A percentile compares a stretch with the other conserved stretches of the same genome.
Evolutionary conservation across 2,797 vertebrate species (phyloP).

Genomic region (Oophaga sylvatica): DNA sequence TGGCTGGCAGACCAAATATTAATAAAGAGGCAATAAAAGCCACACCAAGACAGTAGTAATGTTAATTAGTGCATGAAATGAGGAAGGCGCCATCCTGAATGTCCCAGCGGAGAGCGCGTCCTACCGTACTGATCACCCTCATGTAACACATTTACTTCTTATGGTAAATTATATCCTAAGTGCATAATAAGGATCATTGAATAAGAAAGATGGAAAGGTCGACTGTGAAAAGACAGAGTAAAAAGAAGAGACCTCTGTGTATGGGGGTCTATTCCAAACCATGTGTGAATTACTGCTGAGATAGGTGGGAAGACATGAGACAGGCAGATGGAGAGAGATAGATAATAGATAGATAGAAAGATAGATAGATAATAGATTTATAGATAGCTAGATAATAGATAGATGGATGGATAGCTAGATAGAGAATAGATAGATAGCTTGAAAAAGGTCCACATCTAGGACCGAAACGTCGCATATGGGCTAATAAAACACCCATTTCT

Average conservation of each 20-base stretch:
- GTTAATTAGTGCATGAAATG: slow-evolving; percentile 19
- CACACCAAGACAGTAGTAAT: neutral
- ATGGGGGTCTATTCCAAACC: neutral
- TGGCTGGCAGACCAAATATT: neutral
- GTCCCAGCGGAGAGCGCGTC: slow-evolving; percentile 2
- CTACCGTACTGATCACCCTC: slow-evolving; percentile 1
- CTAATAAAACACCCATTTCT: too few relatives aligned
- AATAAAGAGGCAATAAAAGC: slow-evolving; percentile 2
- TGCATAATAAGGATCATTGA: neutral
- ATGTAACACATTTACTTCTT: neutral
- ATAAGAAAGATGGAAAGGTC: neutral
- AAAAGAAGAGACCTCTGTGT: neutral
- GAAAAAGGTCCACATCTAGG: too few relatives aligned
- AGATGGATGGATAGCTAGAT: too few relatives aligned
- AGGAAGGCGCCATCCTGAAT: neutral
- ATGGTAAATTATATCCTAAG: neutral
- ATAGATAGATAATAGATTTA: too few relatives aligned
- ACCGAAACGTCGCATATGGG: too few relatives aligned
- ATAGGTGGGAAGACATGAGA: neutral
- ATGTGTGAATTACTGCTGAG: neutral
- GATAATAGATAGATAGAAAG: neutral
- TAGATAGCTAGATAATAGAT: too few relatives aligned
- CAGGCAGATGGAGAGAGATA: neutral
- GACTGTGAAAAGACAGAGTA: neutral
- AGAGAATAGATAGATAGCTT: too few relatives aligned